Base-by-base conservation (phyloP, 2,888 invertebrate species). In the Mechanitis messenoides region DNA sequence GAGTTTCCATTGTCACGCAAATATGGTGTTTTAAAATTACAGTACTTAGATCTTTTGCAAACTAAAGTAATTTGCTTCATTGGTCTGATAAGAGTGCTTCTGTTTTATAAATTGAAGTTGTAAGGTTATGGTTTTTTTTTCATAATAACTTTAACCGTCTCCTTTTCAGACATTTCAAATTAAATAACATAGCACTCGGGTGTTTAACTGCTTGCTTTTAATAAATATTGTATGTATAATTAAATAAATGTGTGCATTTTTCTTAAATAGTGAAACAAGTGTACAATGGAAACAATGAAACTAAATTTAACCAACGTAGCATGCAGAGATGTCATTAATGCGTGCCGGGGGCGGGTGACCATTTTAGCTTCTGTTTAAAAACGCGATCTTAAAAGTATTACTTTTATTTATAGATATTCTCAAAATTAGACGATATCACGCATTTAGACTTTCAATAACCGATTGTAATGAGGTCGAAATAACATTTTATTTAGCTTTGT, bases 311-410 rank as follows among this genome's bases (percentile, higher is more conserved):
- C 71, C 69, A 66, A 68, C 76, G 72, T 65, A 75, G 78, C 80
- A 79, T 75, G 72, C 78, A 72, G 72, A 73, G 77, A 77, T 75
- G 75, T 70, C 74, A 75, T 79, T 80, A 77, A 77, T 77, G 74
- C 71, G 64, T 66, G 84, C 88, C 87, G 61, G 74, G 60, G 87
- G 88, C 83, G 81, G 83, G 82, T 82, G 82, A 82, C 77, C 79
- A 79, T 85, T 86, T 84, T 75, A 82, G 88, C 89, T 88, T 85
- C 89, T 87, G 89, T 88, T 83, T 85, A 83, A 80, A 73, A 83
- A 84, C 80, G 80, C 78, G 74, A 79, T 83, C 77, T 78, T 83
- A 81, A 80, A 80, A 77, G 75, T 76, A 79, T 80, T 81, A 78
- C 78, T 73, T 72, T 75, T 74, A 68, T 71, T 65, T 70, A 63